Percentiles rank a stretch among this genome's conserved stretches.
phyloP scores from a whole-genome alignment of 2,797 vertebrate species.

The Cyclopterus lumpus region DNA sequence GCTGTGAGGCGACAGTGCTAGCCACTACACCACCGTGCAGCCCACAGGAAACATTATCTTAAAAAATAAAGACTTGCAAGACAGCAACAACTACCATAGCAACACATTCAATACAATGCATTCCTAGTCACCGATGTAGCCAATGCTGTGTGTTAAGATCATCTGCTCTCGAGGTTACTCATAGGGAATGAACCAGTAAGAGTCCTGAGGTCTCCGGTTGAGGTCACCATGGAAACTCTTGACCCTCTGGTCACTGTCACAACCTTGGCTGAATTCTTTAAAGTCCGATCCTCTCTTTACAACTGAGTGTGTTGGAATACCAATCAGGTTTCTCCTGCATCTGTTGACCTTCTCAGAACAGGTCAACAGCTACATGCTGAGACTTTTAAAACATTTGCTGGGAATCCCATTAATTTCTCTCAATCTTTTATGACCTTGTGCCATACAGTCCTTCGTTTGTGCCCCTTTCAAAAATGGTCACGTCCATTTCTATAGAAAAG shows the following conservation, averaged over 20 bases:
- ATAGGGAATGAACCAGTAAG: slow-evolving; percentile 8
- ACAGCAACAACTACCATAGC: background rate
- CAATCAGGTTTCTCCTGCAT: slow-evolving; percentile 39
- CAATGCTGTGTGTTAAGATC: background rate
- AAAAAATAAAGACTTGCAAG: background rate
- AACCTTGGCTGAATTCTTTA: slow-evolving; percentile 58
- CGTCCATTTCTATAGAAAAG: background rate
- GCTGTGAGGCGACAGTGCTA: no score
- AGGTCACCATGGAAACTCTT: slow-evolving; percentile 32
- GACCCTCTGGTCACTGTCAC: slow-evolving; percentile 51
- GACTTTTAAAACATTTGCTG: slow-evolving; percentile 37
- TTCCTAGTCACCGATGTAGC: background rate
- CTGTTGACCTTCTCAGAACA: slow-evolving; percentile 54
- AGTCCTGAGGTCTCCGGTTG: background rate
- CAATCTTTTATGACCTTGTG: slow-evolving; percentile 11
- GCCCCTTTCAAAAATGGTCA: background rate
- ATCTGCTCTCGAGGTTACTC: background rate
- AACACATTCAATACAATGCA: background rate
- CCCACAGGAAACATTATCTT: background rate
- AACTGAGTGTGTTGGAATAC: slow-evolving; percentile 54
- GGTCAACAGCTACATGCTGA: slow-evolving; percentile 41
- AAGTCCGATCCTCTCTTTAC: slow-evolving; percentile 47
- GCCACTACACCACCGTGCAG: no score
- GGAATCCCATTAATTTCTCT: slow-evolving; percentile 40
- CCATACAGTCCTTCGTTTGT: background rate